Percentiles rank a stretch among this genome's conserved stretches.
Evolutionary conservation across 2,113 vertebrate genomes (phyloP).

Genomic region (Shinisaurus crocodilurus): DNA sequence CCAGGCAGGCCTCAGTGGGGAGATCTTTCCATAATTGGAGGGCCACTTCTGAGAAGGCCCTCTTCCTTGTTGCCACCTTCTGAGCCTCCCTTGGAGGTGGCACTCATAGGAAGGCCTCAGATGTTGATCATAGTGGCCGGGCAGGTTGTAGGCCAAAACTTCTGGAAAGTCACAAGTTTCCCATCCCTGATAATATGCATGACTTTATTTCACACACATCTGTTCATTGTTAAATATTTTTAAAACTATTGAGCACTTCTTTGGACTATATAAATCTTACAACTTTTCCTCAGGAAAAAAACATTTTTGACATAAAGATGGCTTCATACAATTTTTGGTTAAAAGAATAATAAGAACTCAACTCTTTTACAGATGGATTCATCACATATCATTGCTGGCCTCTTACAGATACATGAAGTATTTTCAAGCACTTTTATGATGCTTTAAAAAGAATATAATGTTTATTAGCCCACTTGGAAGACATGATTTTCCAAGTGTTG

Average conservation of each 20-base stretch:
- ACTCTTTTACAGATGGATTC: not conserved
- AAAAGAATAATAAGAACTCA: not conserved
- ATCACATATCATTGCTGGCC: not conserved
- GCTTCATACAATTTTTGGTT: not conserved
- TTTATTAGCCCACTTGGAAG: not conserved
- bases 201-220: not conserved
- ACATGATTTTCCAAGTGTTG: not conserved
- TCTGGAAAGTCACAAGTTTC: too few species aligned
- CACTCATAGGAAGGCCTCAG: too few species aligned
- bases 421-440: fast-evolving
- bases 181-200: too few species aligned
- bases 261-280: not conserved
- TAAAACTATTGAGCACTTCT: not conserved
- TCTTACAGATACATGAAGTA: not conserved
- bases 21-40: too few species aligned
- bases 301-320: fast-evolving
- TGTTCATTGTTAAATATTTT: not conserved
- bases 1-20: too few species aligned
- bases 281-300: not conserved
- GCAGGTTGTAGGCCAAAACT: too few species aligned
- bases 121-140: too few species aligned
- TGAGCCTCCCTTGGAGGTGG: too few species aligned
- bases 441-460: not conserved
- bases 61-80: too few species aligned
- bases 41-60: too few species aligned